phyloP scores from a whole-genome alignment of 1,140 invertebrate species.

The Phortica variegata region DNA sequence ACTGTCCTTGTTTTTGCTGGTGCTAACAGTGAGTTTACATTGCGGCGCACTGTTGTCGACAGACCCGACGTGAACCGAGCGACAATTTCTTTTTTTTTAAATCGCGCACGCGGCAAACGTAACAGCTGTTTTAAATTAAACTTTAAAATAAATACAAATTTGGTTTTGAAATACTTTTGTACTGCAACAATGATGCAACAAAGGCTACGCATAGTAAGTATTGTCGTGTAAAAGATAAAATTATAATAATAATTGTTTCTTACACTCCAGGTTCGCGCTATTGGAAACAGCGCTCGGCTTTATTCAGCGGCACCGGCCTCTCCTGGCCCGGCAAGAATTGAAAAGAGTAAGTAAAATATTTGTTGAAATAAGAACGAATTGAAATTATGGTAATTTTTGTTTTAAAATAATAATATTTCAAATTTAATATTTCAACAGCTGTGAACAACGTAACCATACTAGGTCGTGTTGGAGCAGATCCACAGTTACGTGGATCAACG shows the following conservation, averaged over 20 bases:
- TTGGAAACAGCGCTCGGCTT: slow-evolving; percentile 6
- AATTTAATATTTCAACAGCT: too few relatives aligned
- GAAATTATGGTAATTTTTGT: neutral
- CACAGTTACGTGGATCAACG: slow-evolving; percentile 77
- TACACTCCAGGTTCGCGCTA: slow-evolving; percentile 29
- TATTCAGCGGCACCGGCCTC: slow-evolving; percentile 24
- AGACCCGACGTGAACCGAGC: slow-evolving; percentile 10
- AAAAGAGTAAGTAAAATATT: slow-evolving; percentile 39
- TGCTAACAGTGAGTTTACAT: too few relatives aligned
- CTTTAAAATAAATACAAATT: too few relatives aligned
- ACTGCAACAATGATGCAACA: slow-evolving; percentile 48
- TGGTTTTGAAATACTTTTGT: too few relatives aligned
- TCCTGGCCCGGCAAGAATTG: slow-evolving; percentile 49
- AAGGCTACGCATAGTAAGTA: slow-evolving; percentile 26
- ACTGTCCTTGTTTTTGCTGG: too few relatives aligned
- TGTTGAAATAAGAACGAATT: neutral
- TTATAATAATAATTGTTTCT: neutral
- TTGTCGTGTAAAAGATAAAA: too few relatives aligned
- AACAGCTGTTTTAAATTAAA: too few relatives aligned
- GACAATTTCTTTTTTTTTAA: too few relatives aligned
- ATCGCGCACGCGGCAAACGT: too few relatives aligned
- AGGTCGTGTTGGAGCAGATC: slow-evolving; percentile 82
- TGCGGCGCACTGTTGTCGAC: slow-evolving; percentile 22
- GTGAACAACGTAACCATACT: slow-evolving; percentile 84
- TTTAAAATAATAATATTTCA: slow-evolving; percentile 41